Evolutionary conservation across 2,888 invertebrate species (phyloP).

Genomic region (Cantharis nigra): DNA sequence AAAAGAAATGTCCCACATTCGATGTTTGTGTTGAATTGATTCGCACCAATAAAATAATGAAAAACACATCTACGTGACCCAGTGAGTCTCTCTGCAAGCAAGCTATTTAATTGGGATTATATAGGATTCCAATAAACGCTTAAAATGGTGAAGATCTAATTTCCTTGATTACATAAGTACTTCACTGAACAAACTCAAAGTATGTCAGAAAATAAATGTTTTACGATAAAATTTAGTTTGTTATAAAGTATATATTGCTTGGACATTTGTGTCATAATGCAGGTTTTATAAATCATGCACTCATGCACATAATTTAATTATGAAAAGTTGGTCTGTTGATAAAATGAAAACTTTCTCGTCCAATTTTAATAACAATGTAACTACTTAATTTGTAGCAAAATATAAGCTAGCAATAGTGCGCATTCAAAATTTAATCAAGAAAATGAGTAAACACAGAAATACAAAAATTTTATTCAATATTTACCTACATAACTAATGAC

Average conservation of each 20-base stretch:
- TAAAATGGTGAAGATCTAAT: slow-evolving; percentile 9
- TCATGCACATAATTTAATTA: not conserved
- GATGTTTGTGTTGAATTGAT: not conserved
- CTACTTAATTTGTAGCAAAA: not conserved
- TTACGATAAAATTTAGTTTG: not conserved
- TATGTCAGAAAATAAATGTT: not conserved
- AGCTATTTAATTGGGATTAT: slow-evolving; percentile 8
- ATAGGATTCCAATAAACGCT: slow-evolving; percentile 10
- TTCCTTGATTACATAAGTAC: slow-evolving; percentile 17
- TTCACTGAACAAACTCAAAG: not conserved
- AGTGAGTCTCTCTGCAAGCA: not conserved
- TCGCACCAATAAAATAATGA: not conserved
- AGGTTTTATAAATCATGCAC: not conserved
- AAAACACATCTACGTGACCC: slow-evolving; percentile 1
- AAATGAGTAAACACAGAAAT: not conserved
- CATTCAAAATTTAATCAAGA: not conserved
- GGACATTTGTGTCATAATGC: not conserved
- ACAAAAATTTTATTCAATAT: not conserved
- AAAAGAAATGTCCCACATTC: not conserved
- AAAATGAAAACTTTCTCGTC: not conserved
- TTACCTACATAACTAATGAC: not conserved
- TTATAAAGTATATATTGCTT: not conserved
- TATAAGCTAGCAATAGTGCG: not conserved
- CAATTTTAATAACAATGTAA: not conserved
- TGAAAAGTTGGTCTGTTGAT: not conserved